Base-by-base conservation (phyloP, 2,797 vertebrate genomes). In the Acanthornis magna region DNA sequence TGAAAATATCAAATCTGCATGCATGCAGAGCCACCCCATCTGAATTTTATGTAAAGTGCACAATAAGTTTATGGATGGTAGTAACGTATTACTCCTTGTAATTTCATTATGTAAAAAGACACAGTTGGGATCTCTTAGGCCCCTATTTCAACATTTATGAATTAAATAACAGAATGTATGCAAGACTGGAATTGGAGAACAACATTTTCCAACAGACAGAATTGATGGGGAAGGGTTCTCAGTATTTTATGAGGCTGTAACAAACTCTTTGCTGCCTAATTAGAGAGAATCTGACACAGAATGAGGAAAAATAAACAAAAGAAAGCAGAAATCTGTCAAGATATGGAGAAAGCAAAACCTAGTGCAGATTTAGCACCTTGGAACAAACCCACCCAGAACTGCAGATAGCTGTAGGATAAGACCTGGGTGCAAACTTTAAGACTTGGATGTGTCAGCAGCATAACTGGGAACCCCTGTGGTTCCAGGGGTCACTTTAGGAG, bases 71-170 rank as follows among this genome's bases (percentile, higher is more conserved):
- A 94, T 95, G 95, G 95, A 92, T 94, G 95, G 88, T 95, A 93
- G 97, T 88, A 97, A 96, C 97, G 57, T 95, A 98, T 97, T 96
- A 97, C 97, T 97, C 96, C 93, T 92, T 95, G 96, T 97, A 97
- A 98, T 98, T 98, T 99, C 98, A 98, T 98, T 98, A 98, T 96
- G 96, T 98, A 98, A 98, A 98, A 98, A 98, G 98, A 97, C 48
- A 47, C 77, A 27, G 93, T 66, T 71, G 95, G 83, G 87, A 70
- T 95, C 89, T 92, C 83, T 76, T 76, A 34, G 96, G 76, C 86
- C 68, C 43, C 88, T 78, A 34, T 82, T 91, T 58, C 34, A 79
- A 63, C 63, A 21, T 76, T 70, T 74, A 45, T 68, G 87, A 94
- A 94, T 95, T 90, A 95, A 95, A 97, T 95, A 93, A 92, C 74